Evolutionary conservation across 2,797 vertebrate genomes (phyloP), one percentile per base, ranked within the genome.

Genomic region (Falco novaeseelandiae): DNA sequence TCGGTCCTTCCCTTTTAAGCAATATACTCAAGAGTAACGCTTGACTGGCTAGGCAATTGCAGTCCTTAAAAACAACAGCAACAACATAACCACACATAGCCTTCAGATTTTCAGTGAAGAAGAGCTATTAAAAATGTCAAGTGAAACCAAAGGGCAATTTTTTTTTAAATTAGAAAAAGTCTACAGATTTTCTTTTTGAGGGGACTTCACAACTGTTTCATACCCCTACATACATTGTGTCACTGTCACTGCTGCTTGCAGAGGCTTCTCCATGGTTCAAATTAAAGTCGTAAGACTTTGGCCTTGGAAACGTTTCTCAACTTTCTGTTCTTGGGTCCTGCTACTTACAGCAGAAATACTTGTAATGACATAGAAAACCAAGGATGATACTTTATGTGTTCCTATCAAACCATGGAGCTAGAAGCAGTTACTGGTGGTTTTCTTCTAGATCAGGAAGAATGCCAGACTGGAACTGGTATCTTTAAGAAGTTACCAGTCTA

Each of bases 11-110:
- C 95, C 99, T 99, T 97, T 98, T 98, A 29, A 99, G 97, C 25
- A 99, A 97, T 93, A 99, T 97, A 70, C 98, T 98, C 7, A 99
- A 98, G 62, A 99, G 98, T 81, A 99, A 98, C 38, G 98, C 99
- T 98, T 99, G 99, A 95, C 99, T 99, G 86, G 99, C 99, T 62
- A 99, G 97, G 88, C 99, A 99, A 95, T 91, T 98, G 57, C 98
- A 99, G 93, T 99, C 99, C 99, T 99, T 83, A 59, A 96, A 70
- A 36, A 65, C 95, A 65, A 52, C 34, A 87, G 59, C 57, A 86
- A 91, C 57, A 91, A 71, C 57, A 74, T 42, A 69, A 87, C 8
- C 48, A 73, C 74, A 80, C 82, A 97, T 17, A 88, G 49, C 58
- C 34, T 74, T 78, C 67, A 84, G 63, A 58, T 71, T 80, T 95